Evolutionary conservation across 2,113 vertebrate genomes (phyloP).

Genomic region (Gavialis gangeticus): DNA sequence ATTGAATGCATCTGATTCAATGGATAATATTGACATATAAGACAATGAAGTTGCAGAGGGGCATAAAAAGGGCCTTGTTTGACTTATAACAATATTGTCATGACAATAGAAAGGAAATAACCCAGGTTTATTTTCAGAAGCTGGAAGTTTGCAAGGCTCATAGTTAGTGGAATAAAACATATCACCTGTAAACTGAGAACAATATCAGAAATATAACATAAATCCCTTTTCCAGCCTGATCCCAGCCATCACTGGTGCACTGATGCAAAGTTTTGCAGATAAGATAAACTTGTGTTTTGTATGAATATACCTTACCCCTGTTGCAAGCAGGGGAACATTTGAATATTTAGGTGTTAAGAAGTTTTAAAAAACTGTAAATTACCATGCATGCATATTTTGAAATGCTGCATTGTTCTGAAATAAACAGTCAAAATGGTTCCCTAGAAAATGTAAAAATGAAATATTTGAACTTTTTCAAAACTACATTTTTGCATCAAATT

Average conservation of each 20-base stretch:
- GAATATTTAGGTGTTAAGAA: background rate
- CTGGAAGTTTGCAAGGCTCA: background rate
- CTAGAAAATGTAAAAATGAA: background rate
- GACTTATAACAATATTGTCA: background rate
- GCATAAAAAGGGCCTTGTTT: background rate
- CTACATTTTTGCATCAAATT: background rate
- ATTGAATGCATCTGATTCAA: too few species aligned
- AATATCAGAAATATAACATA: background rate
- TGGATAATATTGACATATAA: background rate
- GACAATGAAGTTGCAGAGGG: background rate
- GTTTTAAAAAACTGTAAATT: background rate
- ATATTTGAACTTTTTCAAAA: background rate
- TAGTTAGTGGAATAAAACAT: background rate
- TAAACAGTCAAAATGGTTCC: rapidly evolving
- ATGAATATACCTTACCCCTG: background rate
- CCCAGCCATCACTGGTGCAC: background rate
- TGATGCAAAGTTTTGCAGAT: background rate
- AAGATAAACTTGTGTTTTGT: background rate
- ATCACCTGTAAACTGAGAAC: background rate
- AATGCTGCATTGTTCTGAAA: background rate
- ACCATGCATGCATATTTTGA: too few species aligned
- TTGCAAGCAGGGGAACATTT: background rate
- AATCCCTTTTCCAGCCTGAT: background rate
- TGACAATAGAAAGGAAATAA: background rate
- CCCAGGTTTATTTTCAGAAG: background rate